Percentiles rank a stretch among this genome's conserved stretches.
phyloP scores from a whole-genome alignment of 2,888 invertebrate species.

The Acleris emargana region DNA sequence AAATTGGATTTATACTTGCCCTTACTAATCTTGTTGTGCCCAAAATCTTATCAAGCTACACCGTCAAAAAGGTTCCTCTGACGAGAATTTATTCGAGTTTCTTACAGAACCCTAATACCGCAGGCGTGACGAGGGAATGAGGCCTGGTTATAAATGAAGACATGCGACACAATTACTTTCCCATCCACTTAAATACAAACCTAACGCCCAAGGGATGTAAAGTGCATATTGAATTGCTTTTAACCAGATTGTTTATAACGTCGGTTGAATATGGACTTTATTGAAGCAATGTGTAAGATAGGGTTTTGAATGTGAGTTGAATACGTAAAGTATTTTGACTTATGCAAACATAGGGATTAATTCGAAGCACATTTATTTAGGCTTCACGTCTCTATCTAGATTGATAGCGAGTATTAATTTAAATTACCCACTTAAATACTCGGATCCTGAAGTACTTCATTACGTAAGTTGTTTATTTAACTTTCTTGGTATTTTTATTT shows the following conservation, averaged over 20 bases:
- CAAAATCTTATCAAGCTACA: constrained; percentile 17
- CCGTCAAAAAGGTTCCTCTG: constrained; percentile 28
- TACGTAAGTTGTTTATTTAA: no score
- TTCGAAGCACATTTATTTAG: constrained; percentile 14
- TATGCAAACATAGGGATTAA: not conserved
- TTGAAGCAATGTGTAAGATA: not conserved
- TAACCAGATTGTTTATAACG: not conserved
- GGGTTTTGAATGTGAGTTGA: not conserved
- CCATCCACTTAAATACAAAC: constrained; percentile 13
- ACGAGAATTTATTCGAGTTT: constrained; percentile 34
- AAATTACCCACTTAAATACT: constrained; percentile 1
- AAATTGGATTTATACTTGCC: no score
- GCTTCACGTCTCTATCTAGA: constrained; percentile 16
- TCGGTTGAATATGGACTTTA: not conserved
- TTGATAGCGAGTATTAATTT: not conserved
- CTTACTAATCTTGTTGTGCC: constrained; percentile 1
- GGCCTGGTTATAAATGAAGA: constrained; percentile 29
- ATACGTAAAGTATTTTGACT: no score
- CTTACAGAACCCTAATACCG: constrained; percentile 27
- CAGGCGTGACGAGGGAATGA: constrained; percentile 30
- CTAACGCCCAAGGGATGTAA: constrained; percentile 2
- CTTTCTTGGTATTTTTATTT: no score
- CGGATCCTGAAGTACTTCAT: not conserved
- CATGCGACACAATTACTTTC: constrained; percentile 17
- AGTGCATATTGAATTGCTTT: constrained; percentile 4